Evolutionary conservation across 2,797 vertebrate species (phyloP), one percentile per base, ranked within the genome.

Genomic region (Phrynocephalus forsythii): DNA sequence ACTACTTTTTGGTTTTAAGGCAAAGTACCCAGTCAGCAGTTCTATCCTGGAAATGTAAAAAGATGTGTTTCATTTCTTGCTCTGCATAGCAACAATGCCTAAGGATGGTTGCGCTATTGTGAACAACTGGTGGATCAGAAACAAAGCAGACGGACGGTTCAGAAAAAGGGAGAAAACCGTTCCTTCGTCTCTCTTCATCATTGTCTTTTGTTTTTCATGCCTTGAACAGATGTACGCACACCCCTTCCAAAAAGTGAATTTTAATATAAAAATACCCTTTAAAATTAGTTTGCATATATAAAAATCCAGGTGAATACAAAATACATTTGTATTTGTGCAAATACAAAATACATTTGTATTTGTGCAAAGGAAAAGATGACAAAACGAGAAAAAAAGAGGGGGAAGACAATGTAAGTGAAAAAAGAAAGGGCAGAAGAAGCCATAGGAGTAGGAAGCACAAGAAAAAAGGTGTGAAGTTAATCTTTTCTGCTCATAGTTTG

Each of bases 171-270:
- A 83, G 26, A 22, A 33, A 78, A 84, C 50, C 60, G 20, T 77
- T 79, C 9, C 11, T 33, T 79, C 50, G n/a, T 56, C 75, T 83
- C 81, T 77, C 30, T 87, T 68, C 69, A 87, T 68, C n/a, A 75
- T 18, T 83, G 28, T 60, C 20, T 44, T 52, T 78, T 26, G 7
- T 78, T 33, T 16, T 78, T 1, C 52, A 30, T 10, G 48, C 24
- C 6, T 60, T 78, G 24, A 48, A 69, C 24, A 77, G n/a, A 71
- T 83, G 20, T 48, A 73, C 28, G 22, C 26, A 6, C 71, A 52
- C 5, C 5, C 38, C 15, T 38, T 18, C 20, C 15, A 63, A 63
- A 63, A 63, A 63, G 4, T 5, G 15, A 16, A 63, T 63, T 63
- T 63, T 63, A 44, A 44, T 44, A 44, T 18, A 63, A 20, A 63